phyloP scores from a whole-genome alignment of 1,140 invertebrate species.

The Ctenoplectra terminalis region DNA sequence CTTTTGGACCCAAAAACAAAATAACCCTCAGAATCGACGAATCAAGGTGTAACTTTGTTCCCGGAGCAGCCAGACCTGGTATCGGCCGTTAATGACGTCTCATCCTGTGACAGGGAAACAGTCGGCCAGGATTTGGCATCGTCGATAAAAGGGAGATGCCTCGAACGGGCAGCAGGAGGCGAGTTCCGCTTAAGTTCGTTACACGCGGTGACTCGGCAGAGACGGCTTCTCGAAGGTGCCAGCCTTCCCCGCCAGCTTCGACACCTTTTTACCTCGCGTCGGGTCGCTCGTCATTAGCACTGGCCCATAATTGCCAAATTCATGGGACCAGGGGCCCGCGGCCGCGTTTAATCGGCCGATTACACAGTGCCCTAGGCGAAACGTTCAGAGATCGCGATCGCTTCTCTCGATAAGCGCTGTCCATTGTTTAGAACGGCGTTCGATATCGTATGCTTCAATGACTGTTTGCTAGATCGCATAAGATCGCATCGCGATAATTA shows the following conservation, averaged over 20 bases:
- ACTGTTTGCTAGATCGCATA: slow-evolving; percentile 15
- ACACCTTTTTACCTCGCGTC: slow-evolving; percentile 55
- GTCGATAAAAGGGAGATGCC: slow-evolving; percentile 60
- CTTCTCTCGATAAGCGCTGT: slow-evolving; percentile 27
- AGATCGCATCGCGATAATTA: slow-evolving; percentile 34
- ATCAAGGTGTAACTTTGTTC: slow-evolving; percentile 29
- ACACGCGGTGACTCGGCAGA: slow-evolving; percentile 79
- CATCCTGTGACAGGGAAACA: slow-evolving; percentile 56
- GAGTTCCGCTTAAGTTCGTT: slow-evolving; percentile 75
- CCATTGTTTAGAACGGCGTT: not conserved
- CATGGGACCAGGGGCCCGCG: slow-evolving; percentile 54
- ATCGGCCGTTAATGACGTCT: slow-evolving; percentile 51
- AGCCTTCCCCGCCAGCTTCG: slow-evolving; percentile 23
- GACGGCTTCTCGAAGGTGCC: slow-evolving; percentile 64
- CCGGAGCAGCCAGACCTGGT: not conserved
- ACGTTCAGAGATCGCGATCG: slow-evolving; percentile 36
- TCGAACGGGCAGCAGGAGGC: slow-evolving; percentile 24
- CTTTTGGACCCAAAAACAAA: not conserved
- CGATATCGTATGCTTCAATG: not conserved
- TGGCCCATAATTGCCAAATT: slow-evolving; percentile 69
- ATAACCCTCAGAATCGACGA: slow-evolving; percentile 18
- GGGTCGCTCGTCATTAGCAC: slow-evolving; percentile 65
- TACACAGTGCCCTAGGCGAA: slow-evolving; percentile 30
- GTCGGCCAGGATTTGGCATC: slow-evolving; percentile 60
- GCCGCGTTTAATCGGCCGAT: slow-evolving; percentile 65